phyloP scores from a whole-genome alignment of 2,113 vertebrate species.

The Galbula dea region DNA sequence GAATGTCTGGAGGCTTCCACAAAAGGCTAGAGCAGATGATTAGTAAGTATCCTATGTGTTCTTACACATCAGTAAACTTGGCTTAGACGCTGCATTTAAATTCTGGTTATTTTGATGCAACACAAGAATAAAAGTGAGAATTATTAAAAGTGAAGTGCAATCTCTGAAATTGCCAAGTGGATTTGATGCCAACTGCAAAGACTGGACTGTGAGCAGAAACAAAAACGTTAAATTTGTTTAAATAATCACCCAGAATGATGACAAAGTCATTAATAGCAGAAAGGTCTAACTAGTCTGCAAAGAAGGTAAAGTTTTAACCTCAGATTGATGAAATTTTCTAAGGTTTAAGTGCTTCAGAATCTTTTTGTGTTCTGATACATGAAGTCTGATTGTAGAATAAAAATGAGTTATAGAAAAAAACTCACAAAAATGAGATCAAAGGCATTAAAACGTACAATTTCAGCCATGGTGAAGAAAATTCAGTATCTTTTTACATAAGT shows the following conservation, averaged over 20 bases:
- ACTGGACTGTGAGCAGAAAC: background rate
- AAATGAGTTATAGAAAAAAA: background rate
- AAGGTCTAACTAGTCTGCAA: background rate
- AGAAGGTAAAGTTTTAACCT: background rate
- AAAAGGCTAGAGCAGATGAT: background rate
- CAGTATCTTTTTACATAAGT: background rate
- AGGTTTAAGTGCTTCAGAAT: background rate
- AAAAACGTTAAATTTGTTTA: background rate
- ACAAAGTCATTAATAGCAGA: background rate
- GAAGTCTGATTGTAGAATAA: background rate
- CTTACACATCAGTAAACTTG: background rate
- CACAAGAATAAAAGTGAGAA: no score
- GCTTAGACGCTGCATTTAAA: background rate
- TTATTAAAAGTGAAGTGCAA: no score
- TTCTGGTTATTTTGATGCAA: background rate
- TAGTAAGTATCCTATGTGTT: background rate
- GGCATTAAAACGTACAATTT: background rate
- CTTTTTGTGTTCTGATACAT: background rate
- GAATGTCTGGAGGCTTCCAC: background rate
- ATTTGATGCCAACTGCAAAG: background rate
- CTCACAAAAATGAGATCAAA: background rate
- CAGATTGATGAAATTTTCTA: background rate
- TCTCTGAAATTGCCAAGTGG: background rate
- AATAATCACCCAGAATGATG: background rate
- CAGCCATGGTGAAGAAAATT: background rate